phyloP scores from a whole-genome alignment of 1,140 invertebrate species.

The Paraescarpia echinospica region DNA sequence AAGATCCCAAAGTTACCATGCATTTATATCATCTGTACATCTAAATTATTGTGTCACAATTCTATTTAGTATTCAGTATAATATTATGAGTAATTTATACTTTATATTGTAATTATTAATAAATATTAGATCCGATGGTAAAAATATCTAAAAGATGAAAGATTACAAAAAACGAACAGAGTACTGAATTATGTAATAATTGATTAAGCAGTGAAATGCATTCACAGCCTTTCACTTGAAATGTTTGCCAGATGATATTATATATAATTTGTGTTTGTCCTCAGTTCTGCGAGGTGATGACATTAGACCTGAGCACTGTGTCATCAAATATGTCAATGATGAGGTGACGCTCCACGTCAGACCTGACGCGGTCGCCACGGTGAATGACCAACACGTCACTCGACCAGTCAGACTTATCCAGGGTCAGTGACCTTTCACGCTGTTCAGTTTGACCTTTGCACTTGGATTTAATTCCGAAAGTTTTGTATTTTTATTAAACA shows the following conservation, averaged over 20 bases:
- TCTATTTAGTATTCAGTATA: neutral
- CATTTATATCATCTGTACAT: too few relatives aligned
- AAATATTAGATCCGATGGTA: too few relatives aligned
- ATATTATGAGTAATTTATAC: neutral
- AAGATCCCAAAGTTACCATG: too few relatives aligned
- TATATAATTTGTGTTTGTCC: conserved; percentile 19
- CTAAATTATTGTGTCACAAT: too few relatives aligned
- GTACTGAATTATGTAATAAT: neutral
- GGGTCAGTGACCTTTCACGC: conserved; percentile 57
- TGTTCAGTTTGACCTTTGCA: neutral
- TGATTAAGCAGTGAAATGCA: neutral
- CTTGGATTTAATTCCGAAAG: neutral
- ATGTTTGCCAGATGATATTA: conserved; percentile 11
- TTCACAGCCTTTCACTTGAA: neutral
- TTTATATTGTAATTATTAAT: neutral
- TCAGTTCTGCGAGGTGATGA: conserved; percentile 67
- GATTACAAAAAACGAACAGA: neutral
- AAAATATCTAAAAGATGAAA: neutral
- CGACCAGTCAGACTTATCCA: conserved; percentile 75
- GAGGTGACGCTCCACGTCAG: conserved; percentile 74
- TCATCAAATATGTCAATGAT: conserved; percentile 71
- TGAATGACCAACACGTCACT: conserved; percentile 76
- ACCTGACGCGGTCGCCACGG: conserved; percentile 73
- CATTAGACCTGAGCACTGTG: conserved; percentile 77
- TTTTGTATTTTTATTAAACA: too few relatives aligned